These are phyloP conservation scores for Aspidiotus rigidus DNA, from an alignment of 2,888 invertebrate species.

Conservation along the genomic window DNA sequence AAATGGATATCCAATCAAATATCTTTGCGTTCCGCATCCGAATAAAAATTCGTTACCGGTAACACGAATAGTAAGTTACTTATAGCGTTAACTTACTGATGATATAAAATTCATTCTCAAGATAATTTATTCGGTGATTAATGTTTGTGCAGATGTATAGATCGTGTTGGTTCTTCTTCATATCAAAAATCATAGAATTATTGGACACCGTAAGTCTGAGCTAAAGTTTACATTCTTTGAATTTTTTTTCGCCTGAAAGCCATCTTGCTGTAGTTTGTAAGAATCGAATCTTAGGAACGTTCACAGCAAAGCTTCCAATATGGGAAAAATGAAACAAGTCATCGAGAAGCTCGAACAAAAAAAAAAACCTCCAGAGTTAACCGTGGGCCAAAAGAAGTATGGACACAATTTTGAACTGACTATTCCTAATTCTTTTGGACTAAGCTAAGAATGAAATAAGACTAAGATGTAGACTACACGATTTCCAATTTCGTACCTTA, in stretches of 20 bases:
- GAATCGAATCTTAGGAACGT: no score
- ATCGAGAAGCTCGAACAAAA: no score
- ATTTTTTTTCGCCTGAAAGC: no score
- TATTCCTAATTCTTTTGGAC: no score
- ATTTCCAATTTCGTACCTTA: no score
- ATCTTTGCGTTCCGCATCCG: slow-evolving; percentile 26
- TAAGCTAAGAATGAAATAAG: no score
- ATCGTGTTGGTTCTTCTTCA: slow-evolving; percentile 51
- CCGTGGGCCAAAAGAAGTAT: not conserved
- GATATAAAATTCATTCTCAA: no score
- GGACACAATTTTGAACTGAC: slow-evolving; percentile 37
- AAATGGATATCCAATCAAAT: slow-evolving; percentile 16
- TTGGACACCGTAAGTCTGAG: slow-evolving; percentile 49
- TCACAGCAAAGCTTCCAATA: no score
- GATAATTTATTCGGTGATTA: not conserved
- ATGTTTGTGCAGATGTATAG: slow-evolving; percentile 45
- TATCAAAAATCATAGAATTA: slow-evolving; percentile 52
- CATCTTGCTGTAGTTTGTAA: not conserved
- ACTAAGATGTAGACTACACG: no score
- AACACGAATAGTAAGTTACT: slow-evolving; percentile 10
- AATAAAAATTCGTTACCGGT: slow-evolving; percentile 16
- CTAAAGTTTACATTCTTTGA: slow-evolving; percentile 6
- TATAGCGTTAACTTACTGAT: not conserved
- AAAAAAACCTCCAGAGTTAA: no score
- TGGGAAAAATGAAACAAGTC: no score